Base-by-base conservation (phyloP, 2,888 invertebrate genomes). In the Drosophila picticornis region DNA sequence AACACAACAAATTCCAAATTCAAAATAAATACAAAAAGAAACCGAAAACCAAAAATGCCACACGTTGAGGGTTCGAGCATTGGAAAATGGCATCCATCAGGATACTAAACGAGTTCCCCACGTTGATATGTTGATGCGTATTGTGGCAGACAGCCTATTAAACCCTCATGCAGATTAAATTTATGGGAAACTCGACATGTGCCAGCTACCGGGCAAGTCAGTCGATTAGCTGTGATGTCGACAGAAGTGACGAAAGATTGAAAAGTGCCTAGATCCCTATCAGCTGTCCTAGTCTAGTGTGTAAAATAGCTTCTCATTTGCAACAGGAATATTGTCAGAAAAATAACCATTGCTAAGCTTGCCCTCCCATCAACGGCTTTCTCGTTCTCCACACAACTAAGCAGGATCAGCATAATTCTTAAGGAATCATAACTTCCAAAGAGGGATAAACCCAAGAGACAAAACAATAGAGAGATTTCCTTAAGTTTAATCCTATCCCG, bases 61-160 rank as follows among this genome's bases (percentile, higher is more conserved):
- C 78, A 78, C 78, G 72, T 72, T 77, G 78, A 65, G 67, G 53
- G 74, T 40, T 62, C 52, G 34, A 22, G 13, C 52, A 55, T 40
- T 50, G 22, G 55, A 75, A 83, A 75, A 87, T 81, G 81, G 59
- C 59, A 59, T 32, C 40, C 84, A 59, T 84, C 81, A 68, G 48
- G 16, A 53, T 59, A 52, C 70, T 51, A 66, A 79, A 81, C 79
- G 74, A 69, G 82, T 60, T 72, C 77, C 38, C 36, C 38, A 25
- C 58, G 72, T 31, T 81, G 78, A 81, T 67, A 77, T 68, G 57
- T 77, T 77, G 72, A 72, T 81, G 78, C 64, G 55, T 68, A 78
- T 78, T 78, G 77, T 67, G 82, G 65, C 76, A 84, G 90, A 83
- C 86, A 69, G 90, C 84, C 84, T 90, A 84, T 84, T 84, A 84